Evolutionary conservation across 2,888 invertebrate genomes (phyloP).

Genomic region (Troilus luridus): DNA sequence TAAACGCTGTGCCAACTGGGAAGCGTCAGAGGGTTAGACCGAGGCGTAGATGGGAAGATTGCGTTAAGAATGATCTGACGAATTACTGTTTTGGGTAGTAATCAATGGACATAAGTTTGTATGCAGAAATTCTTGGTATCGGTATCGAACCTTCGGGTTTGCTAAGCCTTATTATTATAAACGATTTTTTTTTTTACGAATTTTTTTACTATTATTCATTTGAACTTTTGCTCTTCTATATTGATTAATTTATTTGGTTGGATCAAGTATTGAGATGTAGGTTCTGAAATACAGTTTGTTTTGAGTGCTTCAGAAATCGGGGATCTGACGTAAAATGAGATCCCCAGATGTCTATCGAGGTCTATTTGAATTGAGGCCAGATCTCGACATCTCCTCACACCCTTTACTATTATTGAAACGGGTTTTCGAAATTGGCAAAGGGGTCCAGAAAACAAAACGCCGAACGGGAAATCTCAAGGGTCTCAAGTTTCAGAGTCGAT

Average conservation of each 20-base stretch:
- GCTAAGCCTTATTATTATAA: no score
- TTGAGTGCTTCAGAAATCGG: neutral
- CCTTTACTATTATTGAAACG: conserved; percentile 44
- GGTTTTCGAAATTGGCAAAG: conserved; percentile 50
- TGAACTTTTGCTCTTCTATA: neutral
- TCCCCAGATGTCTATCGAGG: conserved; percentile 33
- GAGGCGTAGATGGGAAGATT: no score
- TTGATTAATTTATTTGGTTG: neutral
- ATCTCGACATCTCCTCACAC: conserved; percentile 44
- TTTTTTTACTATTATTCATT: neutral
- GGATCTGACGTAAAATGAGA: conserved; percentile 24
- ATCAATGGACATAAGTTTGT: no score
- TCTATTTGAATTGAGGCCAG: conserved; percentile 46
- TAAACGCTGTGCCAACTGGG: no score
- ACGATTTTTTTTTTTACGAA: no score
- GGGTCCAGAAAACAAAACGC: neutral
- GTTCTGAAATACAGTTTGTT: neutral
- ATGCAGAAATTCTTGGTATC: no score
- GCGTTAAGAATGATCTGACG: no score
- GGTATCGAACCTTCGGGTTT: no score
- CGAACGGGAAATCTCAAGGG: neutral
- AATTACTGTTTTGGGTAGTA: no score
- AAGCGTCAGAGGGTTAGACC: no score
- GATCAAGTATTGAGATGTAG: neutral
- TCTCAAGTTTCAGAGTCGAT: neutral